Base-by-base conservation (phyloP, 2,888 invertebrate species). In the Sphinx pinastri region DNA sequence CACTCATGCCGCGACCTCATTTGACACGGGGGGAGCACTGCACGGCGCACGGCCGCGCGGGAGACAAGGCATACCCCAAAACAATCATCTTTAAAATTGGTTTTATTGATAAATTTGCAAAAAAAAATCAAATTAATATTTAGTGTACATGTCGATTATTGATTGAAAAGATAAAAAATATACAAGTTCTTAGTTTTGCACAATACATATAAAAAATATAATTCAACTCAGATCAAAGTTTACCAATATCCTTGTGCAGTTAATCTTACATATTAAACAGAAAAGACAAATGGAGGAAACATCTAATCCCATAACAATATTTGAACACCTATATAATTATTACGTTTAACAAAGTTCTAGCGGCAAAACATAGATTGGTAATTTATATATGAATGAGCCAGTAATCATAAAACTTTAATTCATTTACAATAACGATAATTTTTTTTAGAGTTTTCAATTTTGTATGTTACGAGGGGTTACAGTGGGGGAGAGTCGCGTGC, bases 241-340 rank as follows among this genome's bases (percentile, higher is more conserved):
- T 90, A 92, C 93, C 93, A 94, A 93, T 93, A 93, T 94, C 94
- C 94, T 94, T 94, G 94, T 93, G 94, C 94, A 92, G 86, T 90
- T 85, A 87, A 85, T 83, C 89, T 91, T 93, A 92, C 78, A 85
- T 86, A 82, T 88, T 88, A 91, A 93, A 90, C 88, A 88, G 92
- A 93, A 88, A 89, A 83, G 89, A 86, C 31, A 68, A 71, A 68
- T 68, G 83, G 88, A 88, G 89, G 90, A 91, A 92, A 92, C 89
- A 90, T 92, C 92, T 93, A 93, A 92, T 91, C 83, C 88, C 85
- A 87, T 92, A 94, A 93, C 92, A 93, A 93, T 92, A 92, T 89
- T 88, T 90, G 92, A 93, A 93, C 92, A 93, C 91, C 92, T 92
- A 92, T 90, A 92, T 92, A 91, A 88, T 90, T 87, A 91, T 88